phyloP scores from a whole-genome alignment of 2,888 invertebrate genomes.

The Strigamia maritima region DNA sequence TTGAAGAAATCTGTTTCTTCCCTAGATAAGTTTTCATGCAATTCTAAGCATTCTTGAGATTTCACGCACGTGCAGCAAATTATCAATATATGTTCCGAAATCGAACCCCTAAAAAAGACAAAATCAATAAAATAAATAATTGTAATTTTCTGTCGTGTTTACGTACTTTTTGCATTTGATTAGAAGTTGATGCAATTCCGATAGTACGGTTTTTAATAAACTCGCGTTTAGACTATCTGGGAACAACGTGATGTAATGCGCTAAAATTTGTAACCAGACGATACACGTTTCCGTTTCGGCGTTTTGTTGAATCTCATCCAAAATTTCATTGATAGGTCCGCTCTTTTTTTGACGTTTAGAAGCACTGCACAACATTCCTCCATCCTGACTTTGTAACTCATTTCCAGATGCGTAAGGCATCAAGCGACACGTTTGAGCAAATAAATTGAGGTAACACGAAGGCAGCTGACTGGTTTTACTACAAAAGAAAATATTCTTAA shows the following conservation, averaged over 20 bases:
- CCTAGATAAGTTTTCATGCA: not conserved
- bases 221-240: not conserved
- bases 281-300: not conserved
- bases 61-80: not conserved
- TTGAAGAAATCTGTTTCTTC: not conserved
- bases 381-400: not conserved
- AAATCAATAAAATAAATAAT: not conserved
- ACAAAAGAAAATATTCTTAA: not conserved
- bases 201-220: not conserved
- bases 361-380: not conserved
- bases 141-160: not conserved
- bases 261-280: not conserved
- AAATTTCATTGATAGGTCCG: not conserved
- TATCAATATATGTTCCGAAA: not conserved
- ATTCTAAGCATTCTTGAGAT: not conserved
- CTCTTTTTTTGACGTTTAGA: not conserved
- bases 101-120: not conserved
- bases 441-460: not conserved
- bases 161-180: not conserved
- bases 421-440: not conserved
- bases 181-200: not conserved
- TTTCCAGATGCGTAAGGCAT: not conserved
- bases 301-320: not conserved
- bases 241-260: not conserved
- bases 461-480: not conserved